Evolutionary conservation across 37 sponge, comb jelly and placozoan species (phyloP).

Genomic region (Oscarella lobularis): DNA sequence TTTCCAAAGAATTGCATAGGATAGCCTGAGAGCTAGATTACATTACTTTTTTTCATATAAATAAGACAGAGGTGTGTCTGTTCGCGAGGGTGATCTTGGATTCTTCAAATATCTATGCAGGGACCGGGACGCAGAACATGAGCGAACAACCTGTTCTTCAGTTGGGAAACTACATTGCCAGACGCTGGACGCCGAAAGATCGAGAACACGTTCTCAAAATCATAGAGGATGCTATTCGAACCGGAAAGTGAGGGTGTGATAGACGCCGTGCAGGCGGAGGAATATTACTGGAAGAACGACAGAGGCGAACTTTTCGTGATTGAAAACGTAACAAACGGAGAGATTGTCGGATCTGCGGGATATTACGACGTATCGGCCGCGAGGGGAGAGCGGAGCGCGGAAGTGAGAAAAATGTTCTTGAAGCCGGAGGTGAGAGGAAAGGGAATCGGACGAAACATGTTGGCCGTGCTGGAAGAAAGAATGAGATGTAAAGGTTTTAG

Average conservation of each 20-base stretch:
- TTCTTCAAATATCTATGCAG: too few relatives aligned
- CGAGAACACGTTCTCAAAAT: too few relatives aligned
- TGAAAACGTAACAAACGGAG: neutral
- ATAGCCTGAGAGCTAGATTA: too few relatives aligned
- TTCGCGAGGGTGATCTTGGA: too few relatives aligned
- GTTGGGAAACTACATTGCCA: too few relatives aligned
- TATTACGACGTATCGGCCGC: constrained; percentile 13
- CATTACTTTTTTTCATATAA: too few relatives aligned
- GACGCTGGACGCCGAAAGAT: too few relatives aligned
- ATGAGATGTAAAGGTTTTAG: constrained; percentile 25
- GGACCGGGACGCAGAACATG: too few relatives aligned
- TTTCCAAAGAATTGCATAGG: too few relatives aligned
- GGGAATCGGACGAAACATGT: constrained; percentile 24
- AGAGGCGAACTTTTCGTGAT: constrained; percentile 49
- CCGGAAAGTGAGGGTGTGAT: constrained; percentile 19
- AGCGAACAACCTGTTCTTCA: too few relatives aligned
- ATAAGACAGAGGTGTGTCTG: too few relatives aligned
- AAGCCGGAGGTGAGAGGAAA: constrained; percentile 38
- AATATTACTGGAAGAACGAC: constrained; percentile 8
- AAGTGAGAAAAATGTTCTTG: constrained; percentile 47
- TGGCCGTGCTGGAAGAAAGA: constrained; percentile 17
- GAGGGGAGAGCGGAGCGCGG: constrained; percentile 16
- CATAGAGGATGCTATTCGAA: constrained; percentile 32
- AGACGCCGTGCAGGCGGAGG: constrained; percentile 29
- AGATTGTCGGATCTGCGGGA: constrained; percentile 26